These are phyloP conservation scores for Tricholaema leucomelas DNA, from an alignment of 2,113 vertebrate species.

Conservation along the genomic window DNA sequence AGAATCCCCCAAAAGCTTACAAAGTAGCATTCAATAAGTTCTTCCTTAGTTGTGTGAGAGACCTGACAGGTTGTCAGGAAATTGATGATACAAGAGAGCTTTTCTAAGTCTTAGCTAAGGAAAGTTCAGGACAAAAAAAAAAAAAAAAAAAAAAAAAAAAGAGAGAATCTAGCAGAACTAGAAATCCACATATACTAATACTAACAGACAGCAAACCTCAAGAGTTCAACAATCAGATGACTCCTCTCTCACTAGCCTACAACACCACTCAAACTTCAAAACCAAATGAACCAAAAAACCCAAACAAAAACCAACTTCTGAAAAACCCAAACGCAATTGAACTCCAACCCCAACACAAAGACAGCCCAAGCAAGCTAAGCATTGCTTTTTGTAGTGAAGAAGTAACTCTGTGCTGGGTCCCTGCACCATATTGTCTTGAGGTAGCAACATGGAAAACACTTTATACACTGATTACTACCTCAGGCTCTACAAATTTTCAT, in stretches of 20 bases:
- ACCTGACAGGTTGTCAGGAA: background rate
- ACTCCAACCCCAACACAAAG: background rate
- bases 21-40: background rate
- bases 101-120: background rate
- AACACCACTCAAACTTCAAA: background rate
- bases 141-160: no score
- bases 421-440: conserved; percentile 37
- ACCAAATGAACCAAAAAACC: no score
- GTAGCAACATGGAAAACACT: conserved; percentile 48
- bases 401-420: conserved; percentile 44
- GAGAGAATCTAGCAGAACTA: background rate
- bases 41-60: background rate
- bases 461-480: conserved; percentile 36
- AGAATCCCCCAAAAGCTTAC: background rate
- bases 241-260: background rate
- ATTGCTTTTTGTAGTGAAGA: background rate
- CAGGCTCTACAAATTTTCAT: conserved; percentile 16
- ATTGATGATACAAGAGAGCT: background rate
- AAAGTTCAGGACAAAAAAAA: background rate
- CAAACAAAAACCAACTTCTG: no score
- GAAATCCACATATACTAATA: conserved; percentile 15
- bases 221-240: background rate
- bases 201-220: background rate
- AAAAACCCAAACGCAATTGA: no score
- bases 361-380: background rate